phyloP scores from a whole-genome alignment of 2,797 vertebrate genomes.

The Neomorphus geoffroyi region DNA sequence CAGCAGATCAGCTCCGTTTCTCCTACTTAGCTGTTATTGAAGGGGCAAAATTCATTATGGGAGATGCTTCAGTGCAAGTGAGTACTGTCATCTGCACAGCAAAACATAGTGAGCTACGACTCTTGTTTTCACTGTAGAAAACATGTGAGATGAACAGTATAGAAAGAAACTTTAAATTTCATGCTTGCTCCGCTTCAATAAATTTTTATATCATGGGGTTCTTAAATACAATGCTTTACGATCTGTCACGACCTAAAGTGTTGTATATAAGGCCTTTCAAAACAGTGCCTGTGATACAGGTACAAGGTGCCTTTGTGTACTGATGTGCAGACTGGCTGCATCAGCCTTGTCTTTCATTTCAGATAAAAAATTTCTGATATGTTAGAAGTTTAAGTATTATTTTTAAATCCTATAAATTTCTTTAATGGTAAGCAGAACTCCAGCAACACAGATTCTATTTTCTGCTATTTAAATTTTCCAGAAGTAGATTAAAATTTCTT shows the following conservation, averaged over 20 bases:
- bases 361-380: background rate
- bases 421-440: background rate
- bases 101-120: background rate
- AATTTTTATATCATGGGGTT: rapidly evolving
- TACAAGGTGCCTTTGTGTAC: background rate
- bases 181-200: background rate
- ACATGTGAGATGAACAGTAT: background rate
- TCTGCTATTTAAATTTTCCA: background rate
- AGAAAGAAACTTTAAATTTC: background rate
- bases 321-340: background rate
- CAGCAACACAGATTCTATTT: background rate
- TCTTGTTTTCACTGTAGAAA: background rate
- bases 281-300: background rate
- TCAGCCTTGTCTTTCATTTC: background rate
- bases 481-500: background rate
- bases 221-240: background rate
- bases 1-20: conserved; percentile 95
- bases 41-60: conserved; percentile 94
- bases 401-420: background rate
- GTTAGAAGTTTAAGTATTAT: background rate
- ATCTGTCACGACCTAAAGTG: rapidly evolving
- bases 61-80: conserved; percentile 90
- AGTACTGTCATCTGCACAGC: background rate
- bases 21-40: conserved; percentile 97
- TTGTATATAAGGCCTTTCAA: background rate